Conservation (phyloP, 2,797 vertebrate species). For the Silurus aristotelis region DNA sequence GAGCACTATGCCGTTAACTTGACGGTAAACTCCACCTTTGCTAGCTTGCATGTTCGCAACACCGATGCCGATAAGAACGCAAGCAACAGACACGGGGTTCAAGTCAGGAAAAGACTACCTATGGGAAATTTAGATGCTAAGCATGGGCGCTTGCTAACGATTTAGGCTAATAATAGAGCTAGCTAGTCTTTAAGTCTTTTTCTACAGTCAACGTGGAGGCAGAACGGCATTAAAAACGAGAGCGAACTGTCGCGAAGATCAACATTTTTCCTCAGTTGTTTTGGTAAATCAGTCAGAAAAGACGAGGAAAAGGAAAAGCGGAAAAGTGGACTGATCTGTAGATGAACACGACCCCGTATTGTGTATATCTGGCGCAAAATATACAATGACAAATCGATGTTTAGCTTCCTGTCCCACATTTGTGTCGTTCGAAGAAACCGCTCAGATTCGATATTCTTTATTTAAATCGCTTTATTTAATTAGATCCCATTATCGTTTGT, state of each 20-base stretch:
- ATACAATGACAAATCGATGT: too few relatives aligned
- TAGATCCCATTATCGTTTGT: neutral
- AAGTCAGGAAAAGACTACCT: neutral
- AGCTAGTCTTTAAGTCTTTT: neutral
- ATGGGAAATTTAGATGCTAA: neutral
- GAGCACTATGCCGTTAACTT: neutral
- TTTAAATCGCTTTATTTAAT: neutral
- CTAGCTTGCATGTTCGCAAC: neutral
- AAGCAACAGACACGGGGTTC: neutral
- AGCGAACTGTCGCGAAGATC: neutral
- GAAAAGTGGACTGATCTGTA: neutral
- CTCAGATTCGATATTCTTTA: neutral
- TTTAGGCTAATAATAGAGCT: neutral
- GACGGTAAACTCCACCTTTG: neutral
- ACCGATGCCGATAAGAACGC: neutral
- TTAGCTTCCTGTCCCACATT: neutral
- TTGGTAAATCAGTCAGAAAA: neutral
- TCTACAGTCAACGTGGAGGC: neutral
- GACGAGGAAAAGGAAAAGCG: neutral
- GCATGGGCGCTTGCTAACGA: neutral
- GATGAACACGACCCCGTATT: too few relatives aligned
- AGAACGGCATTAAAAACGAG: neutral
- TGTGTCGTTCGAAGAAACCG: neutral
- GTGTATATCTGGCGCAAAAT: too few relatives aligned
- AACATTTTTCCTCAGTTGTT: neutral